Percentiles rank a stretch among this genome's conserved stretches.
Evolutionary conservation across 1,140 invertebrate genomes (phyloP).

Genomic region (Brachionus manjavacas): DNA sequence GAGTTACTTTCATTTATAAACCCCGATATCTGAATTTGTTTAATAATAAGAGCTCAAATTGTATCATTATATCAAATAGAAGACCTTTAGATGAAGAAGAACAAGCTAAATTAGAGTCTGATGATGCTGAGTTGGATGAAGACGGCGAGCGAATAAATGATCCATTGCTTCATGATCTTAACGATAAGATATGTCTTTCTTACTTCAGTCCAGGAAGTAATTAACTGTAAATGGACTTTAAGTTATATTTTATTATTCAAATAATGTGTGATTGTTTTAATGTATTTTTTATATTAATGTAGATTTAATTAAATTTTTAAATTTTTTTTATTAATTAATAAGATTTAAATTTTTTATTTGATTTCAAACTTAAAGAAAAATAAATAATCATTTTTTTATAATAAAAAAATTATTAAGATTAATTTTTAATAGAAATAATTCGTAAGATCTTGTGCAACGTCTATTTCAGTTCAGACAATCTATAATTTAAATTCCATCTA

Average conservation of each 20-base stretch:
- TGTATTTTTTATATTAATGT: background rate
- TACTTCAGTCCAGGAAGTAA: slow-evolving; percentile 33
- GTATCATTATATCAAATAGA: slow-evolving; percentile 37
- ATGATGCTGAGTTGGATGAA: background rate
- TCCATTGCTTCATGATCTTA: slow-evolving; percentile 6
- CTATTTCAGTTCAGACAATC: too few relatives aligned
- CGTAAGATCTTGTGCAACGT: background rate
- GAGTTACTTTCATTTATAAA: slow-evolving; percentile 35
- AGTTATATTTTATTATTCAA: background rate
- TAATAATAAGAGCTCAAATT: slow-evolving; percentile 30
- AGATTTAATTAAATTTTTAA: background rate
- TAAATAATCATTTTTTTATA: background rate
- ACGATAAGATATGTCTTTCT: slow-evolving; percentile 37
- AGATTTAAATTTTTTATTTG: background rate
- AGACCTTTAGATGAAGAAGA: slow-evolving; percentile 13
- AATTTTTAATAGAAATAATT: background rate
- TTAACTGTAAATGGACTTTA: background rate
- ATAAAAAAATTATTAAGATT: background rate
- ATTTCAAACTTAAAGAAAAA: background rate
- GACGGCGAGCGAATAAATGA: slow-evolving; percentile 9
- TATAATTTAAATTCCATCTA: too few relatives aligned
- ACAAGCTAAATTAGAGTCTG: background rate
- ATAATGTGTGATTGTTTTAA: background rate
- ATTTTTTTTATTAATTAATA: background rate
- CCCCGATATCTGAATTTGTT: slow-evolving; percentile 31